Evolutionary conservation across 2,797 vertebrate genomes (phyloP).

Genomic region (Myotis vivesi): DNA sequence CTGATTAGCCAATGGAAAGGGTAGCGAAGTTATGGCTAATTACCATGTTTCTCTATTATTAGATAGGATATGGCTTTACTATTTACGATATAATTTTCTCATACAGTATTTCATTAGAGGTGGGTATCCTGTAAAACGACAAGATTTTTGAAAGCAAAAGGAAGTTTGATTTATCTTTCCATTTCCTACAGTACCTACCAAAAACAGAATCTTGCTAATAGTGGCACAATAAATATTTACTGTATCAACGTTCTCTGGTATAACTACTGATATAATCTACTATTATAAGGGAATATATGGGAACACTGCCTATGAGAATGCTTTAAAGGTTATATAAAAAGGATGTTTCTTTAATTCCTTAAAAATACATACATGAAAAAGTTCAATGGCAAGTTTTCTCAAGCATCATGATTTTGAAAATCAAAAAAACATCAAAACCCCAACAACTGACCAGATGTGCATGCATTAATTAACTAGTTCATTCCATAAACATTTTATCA

Average conservation of each 20-base stretch:
- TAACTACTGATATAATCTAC: background rate
- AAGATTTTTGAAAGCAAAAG: slow-evolving; percentile 26
- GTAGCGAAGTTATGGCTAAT: no score
- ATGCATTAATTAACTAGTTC: background rate
- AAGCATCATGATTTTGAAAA: background rate
- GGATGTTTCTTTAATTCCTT: background rate
- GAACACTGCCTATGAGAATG: background rate
- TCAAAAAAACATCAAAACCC: background rate
- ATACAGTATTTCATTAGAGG: background rate
- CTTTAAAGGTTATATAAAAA: background rate
- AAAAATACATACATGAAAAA: background rate
- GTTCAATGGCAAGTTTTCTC: background rate
- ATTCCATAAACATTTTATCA: background rate
- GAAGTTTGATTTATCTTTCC: slow-evolving; percentile 4
- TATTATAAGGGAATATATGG: background rate
- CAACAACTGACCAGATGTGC: background rate
- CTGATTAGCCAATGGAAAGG: no score
- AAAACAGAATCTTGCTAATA: background rate
- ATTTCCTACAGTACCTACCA: background rate
- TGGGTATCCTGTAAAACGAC: background rate
- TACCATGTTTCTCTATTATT: no score
- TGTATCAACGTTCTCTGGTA: background rate
- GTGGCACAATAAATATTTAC: background rate
- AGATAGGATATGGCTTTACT: background rate
- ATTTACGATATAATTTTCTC: background rate